A percentile compares a stretch with the other conserved stretches of the same genome.
Conservation (phyloP, 2,888 invertebrate genomes). For the Zonitis immaculata region DNA sequence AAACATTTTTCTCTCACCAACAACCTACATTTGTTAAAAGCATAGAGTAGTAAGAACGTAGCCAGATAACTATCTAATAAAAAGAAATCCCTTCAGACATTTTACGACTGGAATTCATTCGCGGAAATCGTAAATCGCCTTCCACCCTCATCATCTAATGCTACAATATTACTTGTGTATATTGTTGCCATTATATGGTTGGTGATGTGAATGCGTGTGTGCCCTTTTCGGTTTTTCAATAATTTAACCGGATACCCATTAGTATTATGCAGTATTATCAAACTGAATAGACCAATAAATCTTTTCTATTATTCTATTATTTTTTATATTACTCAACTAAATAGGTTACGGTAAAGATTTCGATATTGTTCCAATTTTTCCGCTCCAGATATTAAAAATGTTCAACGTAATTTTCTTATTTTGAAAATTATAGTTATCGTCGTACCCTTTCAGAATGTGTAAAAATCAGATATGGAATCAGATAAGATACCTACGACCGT, state of each 20-base stretch:
- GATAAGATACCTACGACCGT: slow-evolving; percentile 8
- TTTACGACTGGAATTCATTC: neutral
- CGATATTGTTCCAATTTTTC: too few species aligned
- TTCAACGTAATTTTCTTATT: slow-evolving; percentile 35
- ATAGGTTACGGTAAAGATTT: too few species aligned
- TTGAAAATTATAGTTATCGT: slow-evolving; percentile 32
- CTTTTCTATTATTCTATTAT: too few species aligned
- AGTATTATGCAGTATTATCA: too few species aligned
- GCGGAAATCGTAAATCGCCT: neutral
- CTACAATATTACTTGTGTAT: neutral
- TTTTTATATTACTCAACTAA: too few species aligned
- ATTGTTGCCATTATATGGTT: neutral
- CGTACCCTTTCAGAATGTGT: slow-evolving; percentile 19
- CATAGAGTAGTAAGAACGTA: neutral
- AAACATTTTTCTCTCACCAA: neutral
- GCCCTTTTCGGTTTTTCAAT: too few species aligned
- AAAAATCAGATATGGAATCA: slow-evolving; percentile 22
- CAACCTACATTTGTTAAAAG: neutral
- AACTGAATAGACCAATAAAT: too few species aligned
- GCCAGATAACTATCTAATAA: neutral
- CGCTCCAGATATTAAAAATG: too few species aligned
- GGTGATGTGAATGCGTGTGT: too few species aligned
- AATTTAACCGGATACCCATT: too few species aligned
- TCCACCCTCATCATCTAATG: neutral
- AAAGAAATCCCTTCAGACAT: neutral